These are phyloP conservation scores for Ommatoiulus sabulosus DNA, from an alignment of 2,888 invertebrate genomes.

Conservation along the genomic window DNA sequence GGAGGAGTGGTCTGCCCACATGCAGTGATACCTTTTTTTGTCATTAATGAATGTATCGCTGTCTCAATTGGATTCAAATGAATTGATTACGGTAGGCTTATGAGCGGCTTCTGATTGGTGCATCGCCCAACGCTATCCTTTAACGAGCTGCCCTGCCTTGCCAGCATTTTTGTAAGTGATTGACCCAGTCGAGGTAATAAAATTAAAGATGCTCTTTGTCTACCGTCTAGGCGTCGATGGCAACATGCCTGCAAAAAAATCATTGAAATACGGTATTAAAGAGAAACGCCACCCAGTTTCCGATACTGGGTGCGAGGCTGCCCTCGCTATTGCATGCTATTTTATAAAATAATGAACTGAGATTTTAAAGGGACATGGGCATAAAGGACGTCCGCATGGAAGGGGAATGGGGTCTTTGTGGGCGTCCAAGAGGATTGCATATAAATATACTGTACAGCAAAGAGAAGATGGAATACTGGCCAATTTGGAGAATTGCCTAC, in stretches of 20 bases:
- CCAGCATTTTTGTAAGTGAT: not conserved
- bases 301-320: not conserved
- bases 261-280: not conserved
- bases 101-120: not conserved
- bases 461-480: no score
- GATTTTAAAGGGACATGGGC: no score
- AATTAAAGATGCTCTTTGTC: slow-evolving; percentile 31
- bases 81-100: slow-evolving; percentile 14
- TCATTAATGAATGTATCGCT: slow-evolving; percentile 17
- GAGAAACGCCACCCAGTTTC: not conserved
- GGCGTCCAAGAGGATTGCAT: no score
- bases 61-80: slow-evolving; percentile 21
- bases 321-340: no score
- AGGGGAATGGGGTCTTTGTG: no score
- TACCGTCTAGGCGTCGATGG: slow-evolving; percentile 34
- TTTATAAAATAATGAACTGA: no score
- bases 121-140: no score
- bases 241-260: not conserved
- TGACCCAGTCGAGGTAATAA: slow-evolving; percentile 25
- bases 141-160: not conserved
- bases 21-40: slow-evolving; percentile 14
- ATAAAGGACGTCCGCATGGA: no score
- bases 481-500: no score
- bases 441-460: no score
- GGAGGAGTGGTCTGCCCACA: slow-evolving; percentile 27